These are phyloP conservation scores for Labeo rohita DNA, from an alignment of 2,113 vertebrate species.

Conservation along the genomic window DNA sequence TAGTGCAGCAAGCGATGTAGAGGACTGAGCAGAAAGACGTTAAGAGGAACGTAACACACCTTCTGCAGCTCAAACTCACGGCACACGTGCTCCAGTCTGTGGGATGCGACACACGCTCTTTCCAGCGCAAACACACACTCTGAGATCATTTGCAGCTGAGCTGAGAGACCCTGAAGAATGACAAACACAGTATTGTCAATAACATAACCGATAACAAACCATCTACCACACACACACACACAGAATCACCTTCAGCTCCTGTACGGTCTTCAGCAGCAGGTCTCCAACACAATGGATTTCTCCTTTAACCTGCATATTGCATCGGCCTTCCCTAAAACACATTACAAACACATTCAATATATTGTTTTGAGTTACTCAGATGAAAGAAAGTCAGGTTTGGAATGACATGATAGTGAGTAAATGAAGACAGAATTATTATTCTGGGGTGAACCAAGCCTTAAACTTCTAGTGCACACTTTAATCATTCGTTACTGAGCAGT, in stretches of 20 bases:
- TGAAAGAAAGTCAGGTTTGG: background rate
- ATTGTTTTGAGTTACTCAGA: background rate
- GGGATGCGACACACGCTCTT: conserved; percentile 80
- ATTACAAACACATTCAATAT: background rate
- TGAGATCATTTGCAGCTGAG: conserved; percentile 87
- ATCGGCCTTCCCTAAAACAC: conserved; percentile 89
- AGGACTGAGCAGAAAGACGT: conserved; percentile 92
- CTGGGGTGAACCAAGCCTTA: background rate
- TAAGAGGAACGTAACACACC: conserved; percentile 95
- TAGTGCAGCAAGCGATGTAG: conserved; percentile 96
- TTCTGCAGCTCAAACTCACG: conserved; percentile 97
- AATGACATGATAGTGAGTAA: background rate
- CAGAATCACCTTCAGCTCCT: conserved; percentile 85
- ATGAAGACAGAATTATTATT: background rate
- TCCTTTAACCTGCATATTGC: conserved; percentile 91
- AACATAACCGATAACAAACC: background rate
- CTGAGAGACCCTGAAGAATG: conserved; percentile 80
- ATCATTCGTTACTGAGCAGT: background rate
- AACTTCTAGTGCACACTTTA: background rate
- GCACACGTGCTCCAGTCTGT: conserved; percentile 85
- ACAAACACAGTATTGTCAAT: background rate
- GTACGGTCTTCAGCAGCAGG: conserved; percentile 92
- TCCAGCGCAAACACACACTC: conserved; percentile 89
- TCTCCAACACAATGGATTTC: conserved; percentile 96
- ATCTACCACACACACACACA: background rate